Conservation (phyloP, 2,113 vertebrate species). For the Prionailurus bengalensis region DNA sequence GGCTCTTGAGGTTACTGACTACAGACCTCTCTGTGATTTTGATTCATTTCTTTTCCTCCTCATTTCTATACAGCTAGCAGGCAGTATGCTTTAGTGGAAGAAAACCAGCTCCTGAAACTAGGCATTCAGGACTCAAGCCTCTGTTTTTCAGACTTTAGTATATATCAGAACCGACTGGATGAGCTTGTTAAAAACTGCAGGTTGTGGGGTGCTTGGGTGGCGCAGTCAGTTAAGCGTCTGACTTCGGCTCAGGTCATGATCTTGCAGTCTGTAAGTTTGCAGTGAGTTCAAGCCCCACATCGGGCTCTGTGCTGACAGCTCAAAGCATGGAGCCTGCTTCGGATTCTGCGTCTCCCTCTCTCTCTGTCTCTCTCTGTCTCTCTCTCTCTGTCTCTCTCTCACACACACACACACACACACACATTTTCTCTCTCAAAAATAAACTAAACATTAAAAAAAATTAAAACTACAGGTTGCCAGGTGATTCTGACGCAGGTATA, state of each 20-base stretch:
- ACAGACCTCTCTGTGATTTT: neutral
- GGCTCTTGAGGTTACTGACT: neutral
- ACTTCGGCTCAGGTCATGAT: no score
- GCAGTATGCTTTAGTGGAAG: neutral
- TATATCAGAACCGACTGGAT: neutral
- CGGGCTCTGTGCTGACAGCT: no score
- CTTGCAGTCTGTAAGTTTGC: no score
- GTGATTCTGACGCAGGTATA: neutral
- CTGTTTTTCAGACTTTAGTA: constrained; percentile 7
- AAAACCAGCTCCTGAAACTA: neutral
- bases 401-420: no score
- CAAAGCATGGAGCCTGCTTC: no score
- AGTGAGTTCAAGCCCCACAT: no score
- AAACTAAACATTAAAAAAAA: no score
- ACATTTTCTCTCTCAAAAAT: no score
- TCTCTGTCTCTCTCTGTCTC: no score
- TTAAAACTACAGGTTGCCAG: neutral
- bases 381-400: no score
- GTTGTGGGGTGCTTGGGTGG: neutral
- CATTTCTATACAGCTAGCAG: neutral
- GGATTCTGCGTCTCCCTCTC: no score
- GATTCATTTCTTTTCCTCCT: neutral
- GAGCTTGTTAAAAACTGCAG: neutral
- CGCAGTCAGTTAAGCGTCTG: no score
- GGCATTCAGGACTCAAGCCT: neutral